Conservation (phyloP, 2,797 vertebrate genomes). For the Oreochromis mossambicus region DNA sequence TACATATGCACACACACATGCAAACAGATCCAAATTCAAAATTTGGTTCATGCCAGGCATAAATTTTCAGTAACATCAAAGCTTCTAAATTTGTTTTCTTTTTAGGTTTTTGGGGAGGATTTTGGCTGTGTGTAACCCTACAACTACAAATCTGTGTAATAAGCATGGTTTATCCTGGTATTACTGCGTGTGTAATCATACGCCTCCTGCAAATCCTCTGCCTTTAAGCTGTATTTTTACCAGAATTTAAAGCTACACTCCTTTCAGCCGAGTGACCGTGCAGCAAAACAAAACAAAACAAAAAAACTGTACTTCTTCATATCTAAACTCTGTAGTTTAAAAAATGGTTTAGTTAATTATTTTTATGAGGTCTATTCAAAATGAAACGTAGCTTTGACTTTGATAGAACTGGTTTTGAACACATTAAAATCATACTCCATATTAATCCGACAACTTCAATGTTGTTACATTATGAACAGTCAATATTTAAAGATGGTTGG, state of each 20-base stretch:
- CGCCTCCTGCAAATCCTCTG: constrained; percentile 33
- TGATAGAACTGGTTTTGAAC: background rate
- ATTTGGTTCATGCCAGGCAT: background rate
- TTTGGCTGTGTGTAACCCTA: constrained; percentile 3
- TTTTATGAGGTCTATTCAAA: background rate
- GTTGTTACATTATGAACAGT: background rate
- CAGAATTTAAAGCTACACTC: constrained; percentile 39
- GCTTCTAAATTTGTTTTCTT: background rate
- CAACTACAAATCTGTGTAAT: constrained; percentile 43
- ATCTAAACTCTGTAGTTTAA: background rate
- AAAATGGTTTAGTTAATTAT: background rate
- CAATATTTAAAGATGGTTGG: background rate
- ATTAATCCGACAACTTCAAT: background rate
- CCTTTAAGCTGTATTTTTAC: constrained; percentile 47
- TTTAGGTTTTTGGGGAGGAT: constrained; percentile 17
- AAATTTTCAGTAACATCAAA: background rate
- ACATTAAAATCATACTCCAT: background rate
- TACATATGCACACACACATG: background rate
- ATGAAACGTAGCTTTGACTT: background rate
- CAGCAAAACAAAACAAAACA: background rate
- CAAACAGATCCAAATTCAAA: background rate
- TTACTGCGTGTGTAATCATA: constrained; percentile 60
- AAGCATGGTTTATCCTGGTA: constrained; percentile 57
- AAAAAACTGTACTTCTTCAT: background rate
- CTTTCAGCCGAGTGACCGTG: background rate